Percentiles rank a stretch among this genome's conserved stretches.
phyloP scores from a whole-genome alignment of 1,140 invertebrate species.

The Octopus bimaculoides region DNA sequence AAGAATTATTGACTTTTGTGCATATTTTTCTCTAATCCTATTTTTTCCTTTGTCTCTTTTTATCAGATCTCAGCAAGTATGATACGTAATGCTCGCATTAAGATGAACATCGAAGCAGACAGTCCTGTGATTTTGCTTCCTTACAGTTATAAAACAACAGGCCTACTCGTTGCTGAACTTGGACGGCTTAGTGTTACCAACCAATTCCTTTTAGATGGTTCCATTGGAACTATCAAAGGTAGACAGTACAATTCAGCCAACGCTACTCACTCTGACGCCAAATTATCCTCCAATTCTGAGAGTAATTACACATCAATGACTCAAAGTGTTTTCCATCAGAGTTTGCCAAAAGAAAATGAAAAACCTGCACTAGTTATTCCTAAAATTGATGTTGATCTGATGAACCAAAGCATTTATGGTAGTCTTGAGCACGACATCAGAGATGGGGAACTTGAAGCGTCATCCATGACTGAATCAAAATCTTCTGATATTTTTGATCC shows the following conservation, averaged over 20 bases:
- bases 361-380: background rate
- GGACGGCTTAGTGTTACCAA: conserved; percentile 79
- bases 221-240: conserved; percentile 38
- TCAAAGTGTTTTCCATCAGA: conserved; percentile 37
- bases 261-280: conserved; percentile 11
- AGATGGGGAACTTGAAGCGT: conserved; percentile 15
- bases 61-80: conserved; percentile 49
- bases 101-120: conserved; percentile 71
- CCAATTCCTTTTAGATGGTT: conserved; percentile 57
- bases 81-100: conserved; percentile 60
- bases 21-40: background rate
- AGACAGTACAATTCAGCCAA: background rate
- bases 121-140: conserved; percentile 86
- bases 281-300: background rate
- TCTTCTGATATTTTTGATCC: conserved; percentile 23
- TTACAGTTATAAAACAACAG: conserved; percentile 74
- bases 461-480: conserved; percentile 16
- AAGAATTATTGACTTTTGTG: too few species aligned
- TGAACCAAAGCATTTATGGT: conserved; percentile 53
- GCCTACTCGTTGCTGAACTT: conserved; percentile 78
- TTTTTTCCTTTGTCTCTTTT: conserved; percentile 20
- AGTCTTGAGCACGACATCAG: conserved; percentile 42
- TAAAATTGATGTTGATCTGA: conserved; percentile 33
- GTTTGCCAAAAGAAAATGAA: conserved; percentile 24
- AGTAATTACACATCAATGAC: conserved; percentile 31